Conservation (phyloP, 2,797 vertebrate genomes). For the Acipenser transmontanus region DNA sequence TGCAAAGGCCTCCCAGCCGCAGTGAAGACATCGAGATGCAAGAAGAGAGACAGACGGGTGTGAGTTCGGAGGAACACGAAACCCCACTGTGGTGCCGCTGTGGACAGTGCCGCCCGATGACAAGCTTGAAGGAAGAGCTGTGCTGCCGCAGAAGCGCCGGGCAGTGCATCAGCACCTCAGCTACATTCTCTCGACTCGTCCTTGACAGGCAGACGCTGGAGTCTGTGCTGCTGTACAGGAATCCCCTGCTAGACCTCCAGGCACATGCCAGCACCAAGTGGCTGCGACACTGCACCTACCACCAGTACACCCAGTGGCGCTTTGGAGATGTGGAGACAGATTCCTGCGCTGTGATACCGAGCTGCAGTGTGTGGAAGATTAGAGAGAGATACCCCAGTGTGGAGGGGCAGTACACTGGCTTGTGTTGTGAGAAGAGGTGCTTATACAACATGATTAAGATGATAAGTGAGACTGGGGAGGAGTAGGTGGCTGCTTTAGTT, state of each 20-base stretch:
- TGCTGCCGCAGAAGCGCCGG: conserved; percentile 57
- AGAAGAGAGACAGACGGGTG: conserved; percentile 2
- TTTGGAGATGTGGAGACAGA: conserved; percentile 50
- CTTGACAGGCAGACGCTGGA: conserved; percentile 48
- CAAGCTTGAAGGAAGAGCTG: conserved; percentile 52
- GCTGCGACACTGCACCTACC: conserved; percentile 61
- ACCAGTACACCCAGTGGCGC: conserved; percentile 64
- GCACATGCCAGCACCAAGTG: background rate
- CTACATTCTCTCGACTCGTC: conserved; percentile 53
- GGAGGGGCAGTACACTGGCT: conserved; percentile 51
- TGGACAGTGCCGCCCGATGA: conserved; percentile 36
- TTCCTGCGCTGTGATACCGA: conserved; percentile 55
- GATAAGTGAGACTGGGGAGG: no score
- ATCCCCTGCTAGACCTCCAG: conserved; percentile 48
- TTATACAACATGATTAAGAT: no score
- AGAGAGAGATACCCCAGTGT: conserved; percentile 50
- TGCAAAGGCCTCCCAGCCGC: conserved; percentile 24
- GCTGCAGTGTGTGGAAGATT: conserved; percentile 66
- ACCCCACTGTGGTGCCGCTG: conserved; percentile 60
- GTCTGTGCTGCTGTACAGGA: conserved; percentile 56
- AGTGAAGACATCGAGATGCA: conserved; percentile 8
- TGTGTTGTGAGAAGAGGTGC: conserved; percentile 24
- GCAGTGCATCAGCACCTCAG: conserved; percentile 52
- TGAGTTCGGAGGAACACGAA: background rate
- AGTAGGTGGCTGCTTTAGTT: no score